Evolutionary conservation across 1,140 invertebrate genomes (phyloP).

Genomic region (Cydia strobilella): DNA sequence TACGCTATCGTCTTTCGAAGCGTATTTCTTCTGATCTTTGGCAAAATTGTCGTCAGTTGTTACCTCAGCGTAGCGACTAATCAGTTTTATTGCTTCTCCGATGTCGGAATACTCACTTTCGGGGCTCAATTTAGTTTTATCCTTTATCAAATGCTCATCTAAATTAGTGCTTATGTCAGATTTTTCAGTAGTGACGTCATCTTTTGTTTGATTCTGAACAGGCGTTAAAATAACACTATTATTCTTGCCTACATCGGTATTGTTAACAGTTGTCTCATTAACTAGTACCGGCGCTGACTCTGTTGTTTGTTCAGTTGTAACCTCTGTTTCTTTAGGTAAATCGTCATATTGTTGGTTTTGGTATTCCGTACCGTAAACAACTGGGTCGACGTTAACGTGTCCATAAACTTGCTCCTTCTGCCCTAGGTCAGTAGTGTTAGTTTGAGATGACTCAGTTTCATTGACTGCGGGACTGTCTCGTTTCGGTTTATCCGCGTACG

Average conservation of each 20-base stretch:
- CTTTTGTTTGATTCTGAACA: conserved; percentile 25
- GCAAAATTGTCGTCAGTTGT: conserved; percentile 72
- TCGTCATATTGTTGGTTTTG: conserved; percentile 44
- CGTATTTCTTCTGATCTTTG: conserved; percentile 62
- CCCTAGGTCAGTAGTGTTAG: conserved; percentile 55
- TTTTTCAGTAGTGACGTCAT: conserved; percentile 10
- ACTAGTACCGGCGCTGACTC: conserved; percentile 35
- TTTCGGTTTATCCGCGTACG: conserved; percentile 69
- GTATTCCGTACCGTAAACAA: conserved; percentile 58
- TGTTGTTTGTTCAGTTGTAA: conserved; percentile 37
- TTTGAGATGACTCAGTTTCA: conserved; percentile 48
- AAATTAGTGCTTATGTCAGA: conserved; percentile 34
- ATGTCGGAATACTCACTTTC: conserved; percentile 77
- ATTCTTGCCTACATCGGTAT: conserved; percentile 33
- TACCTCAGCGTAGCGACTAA: conserved; percentile 74
- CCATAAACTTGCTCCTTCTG: conserved; percentile 74
- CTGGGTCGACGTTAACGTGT: conserved; percentile 70
- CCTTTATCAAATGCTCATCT: conserved; percentile 49
- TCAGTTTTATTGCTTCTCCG: conserved; percentile 75
- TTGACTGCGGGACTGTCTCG: conserved; percentile 65
- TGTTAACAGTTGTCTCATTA: conserved; percentile 36
- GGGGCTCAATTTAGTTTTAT: conserved; percentile 65
- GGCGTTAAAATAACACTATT: conserved; percentile 8
- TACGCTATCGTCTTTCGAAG: conserved; percentile 59
- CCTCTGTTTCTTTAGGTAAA: conserved; percentile 36